phyloP scores from a whole-genome alignment of 2,888 invertebrate species.

The Cephalotes varians region DNA sequence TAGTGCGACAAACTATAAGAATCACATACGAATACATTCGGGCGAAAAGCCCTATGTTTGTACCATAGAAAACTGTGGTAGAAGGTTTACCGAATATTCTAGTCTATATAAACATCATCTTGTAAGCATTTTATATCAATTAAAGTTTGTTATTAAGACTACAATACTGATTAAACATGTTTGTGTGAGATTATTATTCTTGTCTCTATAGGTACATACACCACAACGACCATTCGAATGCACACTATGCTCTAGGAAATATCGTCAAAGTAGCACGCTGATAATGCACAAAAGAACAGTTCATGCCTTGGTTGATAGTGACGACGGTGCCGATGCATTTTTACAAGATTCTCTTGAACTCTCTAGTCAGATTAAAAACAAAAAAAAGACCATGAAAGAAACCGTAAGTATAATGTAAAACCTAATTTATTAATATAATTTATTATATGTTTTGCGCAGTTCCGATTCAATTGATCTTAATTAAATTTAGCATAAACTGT shows the following conservation, averaged over 20 bases:
- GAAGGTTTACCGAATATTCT: slow-evolving; percentile 90
- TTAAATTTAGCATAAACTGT: slow-evolving; percentile 51
- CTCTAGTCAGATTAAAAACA: slow-evolving; percentile 62
- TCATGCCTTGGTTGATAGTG: slow-evolving; percentile 86
- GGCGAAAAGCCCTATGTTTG: slow-evolving; percentile 90
- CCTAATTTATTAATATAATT: not conserved
- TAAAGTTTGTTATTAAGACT: not conserved
- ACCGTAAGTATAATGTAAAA: slow-evolving; percentile 59
- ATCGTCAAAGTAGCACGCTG: slow-evolving; percentile 88
- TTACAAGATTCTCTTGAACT: slow-evolving; percentile 65
- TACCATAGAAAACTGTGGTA: slow-evolving; percentile 88
- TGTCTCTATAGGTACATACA: slow-evolving; percentile 86
- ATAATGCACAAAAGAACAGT: slow-evolving; percentile 88
- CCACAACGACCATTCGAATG: slow-evolving; percentile 88
- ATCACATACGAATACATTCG: slow-evolving; percentile 90
- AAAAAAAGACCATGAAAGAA: slow-evolving; percentile 60
- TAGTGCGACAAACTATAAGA: slow-evolving; percentile 90
- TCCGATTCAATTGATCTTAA: slow-evolving; percentile 7
- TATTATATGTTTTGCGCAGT: not conserved
- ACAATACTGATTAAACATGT: not conserved
- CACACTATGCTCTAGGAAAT: slow-evolving; percentile 87
- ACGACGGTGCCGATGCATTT: slow-evolving; percentile 84
- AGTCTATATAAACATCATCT: slow-evolving; percentile 89
- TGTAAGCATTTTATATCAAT: slow-evolving; percentile 59
- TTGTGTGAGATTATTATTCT: not conserved